Conservation (phyloP, 2,113 vertebrate genomes). For the Corvus moneduloides region DNA sequence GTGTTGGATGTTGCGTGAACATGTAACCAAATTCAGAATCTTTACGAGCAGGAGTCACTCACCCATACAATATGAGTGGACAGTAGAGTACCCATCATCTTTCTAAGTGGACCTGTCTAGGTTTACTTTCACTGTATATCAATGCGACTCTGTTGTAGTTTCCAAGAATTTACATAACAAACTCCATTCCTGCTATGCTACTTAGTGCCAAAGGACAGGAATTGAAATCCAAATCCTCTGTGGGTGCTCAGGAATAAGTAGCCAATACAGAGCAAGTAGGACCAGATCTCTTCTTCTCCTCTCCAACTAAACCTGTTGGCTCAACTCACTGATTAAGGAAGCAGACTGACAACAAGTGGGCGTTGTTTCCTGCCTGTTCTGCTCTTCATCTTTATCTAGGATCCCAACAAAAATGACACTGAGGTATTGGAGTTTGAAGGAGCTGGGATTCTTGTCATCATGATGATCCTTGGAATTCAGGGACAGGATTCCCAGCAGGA, state of each 20-base stretch:
- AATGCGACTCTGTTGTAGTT: accelerated
- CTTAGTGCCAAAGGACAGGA: not conserved
- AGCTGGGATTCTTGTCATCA: not conserved
- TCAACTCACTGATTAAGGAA: not conserved
- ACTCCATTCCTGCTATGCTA: not conserved
- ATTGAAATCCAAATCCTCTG: not conserved
- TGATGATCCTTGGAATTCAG: not conserved
- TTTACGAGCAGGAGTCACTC: not conserved
- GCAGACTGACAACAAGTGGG: not conserved
- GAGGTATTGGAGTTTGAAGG: not conserved
- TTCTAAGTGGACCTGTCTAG: not conserved
- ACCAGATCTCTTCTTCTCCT: not conserved
- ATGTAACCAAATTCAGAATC: not conserved
- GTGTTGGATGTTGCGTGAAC: not conserved
- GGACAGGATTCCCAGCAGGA: not conserved
- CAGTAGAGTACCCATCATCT: not conserved
- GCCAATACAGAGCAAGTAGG: accelerated
- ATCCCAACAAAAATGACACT: accelerated
- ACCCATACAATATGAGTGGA: not conserved
- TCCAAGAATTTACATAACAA: not conserved
- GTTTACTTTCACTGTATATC: not conserved
- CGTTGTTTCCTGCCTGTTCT: not conserved
- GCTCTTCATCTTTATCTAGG: not conserved
- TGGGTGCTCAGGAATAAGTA: not conserved
- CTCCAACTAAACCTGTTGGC: accelerated